Base-by-base conservation (phyloP, 2,113 vertebrate species). In the Oenanthe melanoleuca region DNA sequence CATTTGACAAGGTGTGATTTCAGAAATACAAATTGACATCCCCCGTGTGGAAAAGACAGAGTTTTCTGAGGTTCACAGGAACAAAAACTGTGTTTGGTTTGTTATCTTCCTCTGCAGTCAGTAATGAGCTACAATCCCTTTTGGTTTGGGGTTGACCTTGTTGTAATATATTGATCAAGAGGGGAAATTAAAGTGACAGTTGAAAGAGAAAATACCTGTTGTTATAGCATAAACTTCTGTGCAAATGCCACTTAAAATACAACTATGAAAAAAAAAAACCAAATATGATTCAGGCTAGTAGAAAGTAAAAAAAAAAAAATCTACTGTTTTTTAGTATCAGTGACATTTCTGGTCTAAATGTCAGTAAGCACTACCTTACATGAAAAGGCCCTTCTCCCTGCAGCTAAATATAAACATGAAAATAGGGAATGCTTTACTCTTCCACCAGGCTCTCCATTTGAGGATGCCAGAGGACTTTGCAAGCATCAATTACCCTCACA, bases 341-440 rank as follows among this genome's bases (percentile, higher is more conserved):
- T 24, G 87, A 45, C 73, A 92, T 84, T 97, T 97, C 47, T 60
- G 59, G 59, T 80, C n/a, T 89, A 92, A 94, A 88, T 95, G 72
- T 90, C 75, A 69, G 63, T 80, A 55, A 59, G 44, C 11, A 29
- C 82, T 50, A n/a, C 33, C 12, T 84, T 80, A 42, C 28, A 18
- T 34, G 70, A 80, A 73, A 57, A 70, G 47, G 12, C 8, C 29
- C 14, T 55, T 89, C 55, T 89, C 75, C 37, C 64, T 55, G 50
- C 90, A 66, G 61, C 86, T 67, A 83, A 69, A 75, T 31, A 53
- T 56, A 40, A 95, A 33, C 73, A 72, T 60, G 55, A 83, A 71
- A 59, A 61, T 20, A 69, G 63, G 42, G 57, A 86, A 71, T 73
- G 63, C 44, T 86, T 78, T 93, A 53, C 52, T 44, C 14, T 71